These are phyloP conservation scores for Lycaena phlaeas DNA, from an alignment of 2,888 invertebrate species.

Conservation along the genomic window DNA sequence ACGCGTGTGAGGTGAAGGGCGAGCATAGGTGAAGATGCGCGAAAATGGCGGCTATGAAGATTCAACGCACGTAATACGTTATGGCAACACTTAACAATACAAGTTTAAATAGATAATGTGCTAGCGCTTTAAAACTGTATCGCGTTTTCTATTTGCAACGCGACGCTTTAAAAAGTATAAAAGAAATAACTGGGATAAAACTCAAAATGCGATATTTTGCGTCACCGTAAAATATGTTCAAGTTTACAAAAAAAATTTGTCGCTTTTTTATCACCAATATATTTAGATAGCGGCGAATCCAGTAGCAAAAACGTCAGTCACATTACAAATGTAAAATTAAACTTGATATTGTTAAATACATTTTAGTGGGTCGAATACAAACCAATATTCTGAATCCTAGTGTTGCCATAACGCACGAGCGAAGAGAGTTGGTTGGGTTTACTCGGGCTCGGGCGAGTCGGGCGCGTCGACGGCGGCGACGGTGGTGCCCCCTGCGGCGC, in stretches of 20 bases:
- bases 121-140: too few relatives aligned
- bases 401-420: slow-evolving; percentile 11
- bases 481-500: slow-evolving; percentile 51
- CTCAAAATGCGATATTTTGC: neutral
- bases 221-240: too few relatives aligned
- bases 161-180: too few relatives aligned
- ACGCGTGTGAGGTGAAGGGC: slow-evolving; percentile 3
- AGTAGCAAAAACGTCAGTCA: too few relatives aligned
- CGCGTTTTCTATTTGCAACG: too few relatives aligned
- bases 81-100: neutral
- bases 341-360: too few relatives aligned
- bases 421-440: slow-evolving; percentile 24
- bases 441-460: slow-evolving; percentile 67
- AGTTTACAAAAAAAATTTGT: too few relatives aligned
- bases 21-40: neutral
- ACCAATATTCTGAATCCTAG: neutral
- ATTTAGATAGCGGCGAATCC: too few relatives aligned
- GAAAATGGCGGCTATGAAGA: neutral
- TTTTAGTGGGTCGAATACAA: too few relatives aligned
- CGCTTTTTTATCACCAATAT: too few relatives aligned
- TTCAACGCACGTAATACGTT: neutral
- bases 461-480: slow-evolving; percentile 56
- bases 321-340: too few relatives aligned
- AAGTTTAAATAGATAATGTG: neutral
- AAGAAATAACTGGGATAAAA: neutral